A percentile compares a stretch with the other conserved stretches of the same genome.
Conservation (phyloP, 2,113 vertebrate species). For the Gobiocypris rarus region DNA sequence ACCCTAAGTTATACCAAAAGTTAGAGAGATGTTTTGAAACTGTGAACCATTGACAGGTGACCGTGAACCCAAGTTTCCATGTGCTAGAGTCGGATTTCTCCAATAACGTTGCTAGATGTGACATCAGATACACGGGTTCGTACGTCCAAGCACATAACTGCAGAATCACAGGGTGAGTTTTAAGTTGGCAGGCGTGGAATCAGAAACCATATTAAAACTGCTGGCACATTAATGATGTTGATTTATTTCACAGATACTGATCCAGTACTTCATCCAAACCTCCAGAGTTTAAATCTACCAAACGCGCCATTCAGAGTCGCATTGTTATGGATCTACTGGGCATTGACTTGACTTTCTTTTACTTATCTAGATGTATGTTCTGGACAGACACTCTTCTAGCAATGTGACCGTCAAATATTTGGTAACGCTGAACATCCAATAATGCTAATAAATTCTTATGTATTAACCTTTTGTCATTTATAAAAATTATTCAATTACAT, state of each 20-base stretch:
- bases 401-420: neutral
- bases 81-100: constrained; percentile 80
- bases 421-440: neutral
- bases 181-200: neutral
- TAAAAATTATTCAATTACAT: neutral
- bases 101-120: constrained; percentile 78
- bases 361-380: neutral
- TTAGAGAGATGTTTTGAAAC: neutral
- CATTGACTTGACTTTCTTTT: neutral
- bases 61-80: constrained; percentile 78
- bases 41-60: constrained; percentile 68
- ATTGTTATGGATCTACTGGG: neutral
- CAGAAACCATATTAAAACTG: neutral
- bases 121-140: constrained; percentile 76
- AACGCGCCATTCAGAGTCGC: neutral
- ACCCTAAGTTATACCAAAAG: neutral
- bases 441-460: neutral
- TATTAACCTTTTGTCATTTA: neutral
- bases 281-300: neutral
- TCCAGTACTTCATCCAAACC: constrained; percentile 8
- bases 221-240: neutral
- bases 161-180: constrained; percentile 71
- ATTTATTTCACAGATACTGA: constrained; percentile 37
- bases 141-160: constrained; percentile 78
- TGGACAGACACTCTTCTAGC: neutral